Conservation (phyloP, 2,113 vertebrate genomes). For the Urocynchramus pylzowi region DNA sequence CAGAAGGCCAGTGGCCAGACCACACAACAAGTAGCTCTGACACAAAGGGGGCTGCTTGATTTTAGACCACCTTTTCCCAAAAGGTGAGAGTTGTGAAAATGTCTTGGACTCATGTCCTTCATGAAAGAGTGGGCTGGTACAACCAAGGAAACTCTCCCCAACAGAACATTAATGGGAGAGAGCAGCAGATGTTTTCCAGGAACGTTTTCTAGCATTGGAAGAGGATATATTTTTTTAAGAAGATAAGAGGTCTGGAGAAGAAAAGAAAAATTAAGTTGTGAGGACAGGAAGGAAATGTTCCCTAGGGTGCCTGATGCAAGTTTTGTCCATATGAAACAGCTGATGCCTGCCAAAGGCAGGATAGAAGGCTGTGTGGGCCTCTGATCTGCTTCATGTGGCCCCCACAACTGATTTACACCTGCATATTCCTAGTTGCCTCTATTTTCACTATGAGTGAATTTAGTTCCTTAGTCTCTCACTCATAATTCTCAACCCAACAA, state of each 20-base stretch:
- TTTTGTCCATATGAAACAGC: not conserved
- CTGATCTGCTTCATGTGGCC: not conserved
- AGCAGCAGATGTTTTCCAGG: not conserved
- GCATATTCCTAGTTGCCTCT: not conserved
- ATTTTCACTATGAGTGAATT: not conserved
- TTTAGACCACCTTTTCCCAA: not conserved
- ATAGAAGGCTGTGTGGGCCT: not conserved
- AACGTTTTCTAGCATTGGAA: not conserved
- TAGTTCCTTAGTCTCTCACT: not conserved
- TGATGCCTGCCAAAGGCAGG: not conserved
- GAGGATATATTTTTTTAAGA: not conserved
- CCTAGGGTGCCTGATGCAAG: not conserved
- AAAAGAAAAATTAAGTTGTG: not conserved
- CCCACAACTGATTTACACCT: not conserved
- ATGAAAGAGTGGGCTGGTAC: not conserved
- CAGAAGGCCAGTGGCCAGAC: not conserved
- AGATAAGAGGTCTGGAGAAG: not conserved
- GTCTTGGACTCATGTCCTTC: not conserved
- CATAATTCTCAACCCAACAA: not conserved
- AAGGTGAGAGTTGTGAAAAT: not conserved
- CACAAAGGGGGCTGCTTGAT: not conserved
- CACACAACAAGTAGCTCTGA: not conserved
- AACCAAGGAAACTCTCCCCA: not conserved
- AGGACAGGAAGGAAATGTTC: not conserved
- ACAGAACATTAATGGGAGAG: not conserved